These are phyloP conservation scores for Oceanites oceanicus DNA, from an alignment of 2,113 vertebrate genomes.

Conservation along the genomic window DNA sequence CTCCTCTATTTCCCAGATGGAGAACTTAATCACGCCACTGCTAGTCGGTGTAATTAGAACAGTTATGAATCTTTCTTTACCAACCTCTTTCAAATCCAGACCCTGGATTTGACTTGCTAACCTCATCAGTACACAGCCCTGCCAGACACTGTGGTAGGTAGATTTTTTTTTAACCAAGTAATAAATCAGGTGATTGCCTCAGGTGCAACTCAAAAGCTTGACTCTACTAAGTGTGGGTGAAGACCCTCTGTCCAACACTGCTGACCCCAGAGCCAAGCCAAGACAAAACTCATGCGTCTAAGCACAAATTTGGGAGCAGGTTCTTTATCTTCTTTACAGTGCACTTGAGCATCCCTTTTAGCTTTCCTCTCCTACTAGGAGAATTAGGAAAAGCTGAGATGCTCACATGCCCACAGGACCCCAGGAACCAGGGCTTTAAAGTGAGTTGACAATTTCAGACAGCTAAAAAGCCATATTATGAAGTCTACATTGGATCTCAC, in stretches of 20 bases:
- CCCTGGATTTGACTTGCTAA: not conserved
- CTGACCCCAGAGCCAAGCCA: not conserved
- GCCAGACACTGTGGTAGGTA: not conserved
- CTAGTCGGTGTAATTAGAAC: not conserved
- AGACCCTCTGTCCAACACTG: not conserved
- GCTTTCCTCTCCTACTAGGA: not conserved
- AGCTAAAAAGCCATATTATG: not conserved
- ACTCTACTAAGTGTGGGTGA: not conserved
- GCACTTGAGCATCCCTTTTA: not conserved
- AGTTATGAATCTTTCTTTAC: not conserved
- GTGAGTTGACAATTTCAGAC: not conserved
- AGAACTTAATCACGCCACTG: not conserved
- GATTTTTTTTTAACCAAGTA: not conserved
- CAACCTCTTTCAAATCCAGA: not conserved
- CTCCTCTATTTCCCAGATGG: not conserved
- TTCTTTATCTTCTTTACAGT: not conserved
- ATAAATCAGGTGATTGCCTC: not conserved
- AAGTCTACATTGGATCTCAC: not conserved
- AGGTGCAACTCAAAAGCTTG: not conserved
- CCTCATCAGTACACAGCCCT: not conserved
- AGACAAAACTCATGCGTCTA: not conserved
- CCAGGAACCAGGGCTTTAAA: not conserved
- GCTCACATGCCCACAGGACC: not conserved
- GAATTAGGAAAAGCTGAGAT: not conserved
- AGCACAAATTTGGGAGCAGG: not conserved